Base-by-base conservation (phyloP, 2,888 invertebrate genomes). In the Chelonus formosanus region DNA sequence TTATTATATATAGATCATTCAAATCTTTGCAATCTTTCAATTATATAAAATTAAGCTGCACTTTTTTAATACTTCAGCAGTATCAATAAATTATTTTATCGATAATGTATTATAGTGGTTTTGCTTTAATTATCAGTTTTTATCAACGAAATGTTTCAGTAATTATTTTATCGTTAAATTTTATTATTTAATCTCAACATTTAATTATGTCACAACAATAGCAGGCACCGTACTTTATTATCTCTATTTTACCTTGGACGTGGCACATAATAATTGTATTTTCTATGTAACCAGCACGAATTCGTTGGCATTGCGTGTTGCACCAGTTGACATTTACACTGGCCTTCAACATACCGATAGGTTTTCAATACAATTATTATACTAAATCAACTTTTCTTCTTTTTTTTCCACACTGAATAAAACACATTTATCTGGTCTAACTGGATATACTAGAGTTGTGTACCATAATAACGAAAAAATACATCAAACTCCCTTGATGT, bases 131-230 rank as follows among this genome's bases (percentile, higher is more conserved):
- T 20, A 20, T 20, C 20, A 20, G 20, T 20, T 20, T 20, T 20
- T 20, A 20, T 20, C 20, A 20, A 20, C 4, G 0, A 40, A 40
- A 40, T 40, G 1, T 6, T 6, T 4, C 40, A 40, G 40, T 40
- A 40, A 40, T 20, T 20, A 20, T 20, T 20, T 20, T 20, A 20
- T 45, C 31, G 35, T 10, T 43, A 52, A 55, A 62, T 55, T 54
- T 40, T 6, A 40, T 40, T 40, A 40, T 40, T 40, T 40, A 40
- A 5, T 40, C 40, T 5, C 40, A 2, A 47, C 32, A 50, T 47
- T 56, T 34, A 62, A 66, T 66, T 50, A 60, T 36, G 66, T 50
- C 52, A 66, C 66, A 56, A 65, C 45, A 56, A 66, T 61, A 50
- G 44, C 61, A 61, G 52, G 35, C 45, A 61, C 36, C 35, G 50